Conservation (phyloP, 2,888 invertebrate genomes). For the Caenorhabditis becei region DNA sequence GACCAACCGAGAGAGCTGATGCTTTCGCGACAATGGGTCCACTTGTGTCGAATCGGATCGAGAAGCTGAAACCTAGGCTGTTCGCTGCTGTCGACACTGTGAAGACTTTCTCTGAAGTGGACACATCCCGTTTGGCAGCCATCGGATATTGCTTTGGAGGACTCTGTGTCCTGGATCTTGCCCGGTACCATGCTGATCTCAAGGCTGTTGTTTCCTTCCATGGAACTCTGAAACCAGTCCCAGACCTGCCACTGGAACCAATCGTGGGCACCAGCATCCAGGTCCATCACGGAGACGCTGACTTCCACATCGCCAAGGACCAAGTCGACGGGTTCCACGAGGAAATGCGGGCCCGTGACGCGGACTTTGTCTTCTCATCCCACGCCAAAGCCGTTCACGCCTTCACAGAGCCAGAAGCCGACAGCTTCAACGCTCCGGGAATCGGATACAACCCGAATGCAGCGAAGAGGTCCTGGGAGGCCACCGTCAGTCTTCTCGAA, state of each 20-base stretch:
- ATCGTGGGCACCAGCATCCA: conserved; percentile 63
- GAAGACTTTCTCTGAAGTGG: conserved; percentile 63
- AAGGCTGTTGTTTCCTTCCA: conserved; percentile 77
- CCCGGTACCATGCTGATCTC: conserved; percentile 66
- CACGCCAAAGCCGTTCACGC: conserved; percentile 75
- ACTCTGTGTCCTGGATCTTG: conserved; percentile 75
- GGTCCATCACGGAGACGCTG: conserved; percentile 76
- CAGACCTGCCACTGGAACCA: conserved; percentile 60
- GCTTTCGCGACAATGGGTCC: conserved; percentile 69
- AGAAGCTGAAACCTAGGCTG: conserved; percentile 69
- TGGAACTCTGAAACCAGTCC: conserved; percentile 75
- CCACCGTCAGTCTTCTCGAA: conserved; percentile 61
- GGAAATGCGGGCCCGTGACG: conserved; percentile 71
- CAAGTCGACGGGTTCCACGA: conserved; percentile 69
- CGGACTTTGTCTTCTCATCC: conserved; percentile 73
- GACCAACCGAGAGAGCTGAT: conserved; percentile 68
- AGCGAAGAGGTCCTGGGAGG: conserved; percentile 68
- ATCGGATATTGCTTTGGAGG: conserved; percentile 80
- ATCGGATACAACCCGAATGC: conserved; percentile 71
- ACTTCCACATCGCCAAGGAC: conserved; percentile 70
- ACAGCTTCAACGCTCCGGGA: conserved; percentile 57
- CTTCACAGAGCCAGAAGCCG: conserved; percentile 71
- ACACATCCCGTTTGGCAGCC: conserved; percentile 64
- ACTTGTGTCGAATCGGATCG: conserved; percentile 64
- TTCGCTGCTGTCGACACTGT: conserved; percentile 67